Percentiles rank a stretch among this genome's conserved stretches.
Evolutionary conservation across 2,888 invertebrate genomes (phyloP).

Genomic region (Drosophila paramelanica): DNA sequence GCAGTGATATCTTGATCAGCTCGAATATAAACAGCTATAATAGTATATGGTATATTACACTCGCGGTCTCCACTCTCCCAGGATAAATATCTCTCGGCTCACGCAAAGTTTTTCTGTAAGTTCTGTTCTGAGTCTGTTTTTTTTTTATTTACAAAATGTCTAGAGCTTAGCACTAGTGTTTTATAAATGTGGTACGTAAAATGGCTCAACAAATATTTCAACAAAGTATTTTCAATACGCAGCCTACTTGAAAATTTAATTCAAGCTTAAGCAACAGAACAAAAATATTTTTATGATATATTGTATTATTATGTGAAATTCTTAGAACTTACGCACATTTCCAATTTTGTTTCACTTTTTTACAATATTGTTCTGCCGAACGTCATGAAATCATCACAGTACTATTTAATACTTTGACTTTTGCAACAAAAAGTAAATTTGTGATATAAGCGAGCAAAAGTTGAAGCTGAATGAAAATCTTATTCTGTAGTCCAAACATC

Average conservation of each 20-base stretch:
- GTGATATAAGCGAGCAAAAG: too few species aligned
- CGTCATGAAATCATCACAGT: too few species aligned
- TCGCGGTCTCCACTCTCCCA: background rate
- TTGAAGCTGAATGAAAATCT: too few species aligned
- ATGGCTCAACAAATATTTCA: background rate
- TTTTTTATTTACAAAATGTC: background rate
- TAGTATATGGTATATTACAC: too few species aligned
- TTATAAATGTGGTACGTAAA: constrained; percentile 5
- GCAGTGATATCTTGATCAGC: constrained; percentile 30
- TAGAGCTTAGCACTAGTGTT: constrained; percentile 1
- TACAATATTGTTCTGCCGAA: too few species aligned
- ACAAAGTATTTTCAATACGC: background rate
- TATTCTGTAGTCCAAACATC: background rate
- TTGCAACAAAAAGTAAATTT: background rate
- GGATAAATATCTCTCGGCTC: background rate
- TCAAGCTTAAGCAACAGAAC: too few species aligned
- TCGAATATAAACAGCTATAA: background rate
- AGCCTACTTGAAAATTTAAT: constrained; percentile 7
- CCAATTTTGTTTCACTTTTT: too few species aligned
- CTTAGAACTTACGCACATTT: too few species aligned
- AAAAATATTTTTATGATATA: background rate
- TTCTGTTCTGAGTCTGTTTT: background rate
- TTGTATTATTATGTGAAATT: too few species aligned
- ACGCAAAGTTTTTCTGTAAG: background rate
- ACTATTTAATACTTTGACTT: background rate